Conservation (phyloP, 2,113 vertebrate genomes). For the Orycteropus afer region DNA sequence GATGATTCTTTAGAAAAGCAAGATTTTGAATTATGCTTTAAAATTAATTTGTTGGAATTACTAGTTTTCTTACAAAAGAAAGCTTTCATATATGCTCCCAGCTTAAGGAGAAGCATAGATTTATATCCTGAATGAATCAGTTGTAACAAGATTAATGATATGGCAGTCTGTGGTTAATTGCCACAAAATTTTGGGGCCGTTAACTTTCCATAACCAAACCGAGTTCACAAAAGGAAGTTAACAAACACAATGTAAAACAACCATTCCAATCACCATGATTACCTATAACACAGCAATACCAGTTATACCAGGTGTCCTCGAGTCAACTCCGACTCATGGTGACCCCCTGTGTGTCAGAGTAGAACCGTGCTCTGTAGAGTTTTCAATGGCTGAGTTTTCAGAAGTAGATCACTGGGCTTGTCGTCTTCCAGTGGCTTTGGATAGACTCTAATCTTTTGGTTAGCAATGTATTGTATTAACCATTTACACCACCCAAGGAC, state of each 20-base stretch:
- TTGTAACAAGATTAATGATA: not conserved
- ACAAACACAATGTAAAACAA: not conserved
- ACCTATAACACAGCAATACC: not conserved
- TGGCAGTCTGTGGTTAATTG: not conserved
- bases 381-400: not conserved
- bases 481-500: not conserved
- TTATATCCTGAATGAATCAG: not conserved
- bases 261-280: no score
- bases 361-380: no score
- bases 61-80: slow-evolving; percentile 29
- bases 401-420: not conserved
- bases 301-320: no score
- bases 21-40: slow-evolving; percentile 21
- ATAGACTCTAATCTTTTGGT: not conserved
- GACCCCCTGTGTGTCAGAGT: no score
- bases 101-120: not conserved
- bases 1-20: not conserved
- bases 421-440: not conserved
- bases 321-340: no score
- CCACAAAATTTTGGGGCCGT: not conserved
- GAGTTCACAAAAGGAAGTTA: not conserved
- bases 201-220: not conserved
- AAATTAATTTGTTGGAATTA: not conserved
- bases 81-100: not conserved
- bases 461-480: not conserved